phyloP scores from a whole-genome alignment of 2,113 vertebrate species.

The Epinephelus fuscoguttatus region DNA sequence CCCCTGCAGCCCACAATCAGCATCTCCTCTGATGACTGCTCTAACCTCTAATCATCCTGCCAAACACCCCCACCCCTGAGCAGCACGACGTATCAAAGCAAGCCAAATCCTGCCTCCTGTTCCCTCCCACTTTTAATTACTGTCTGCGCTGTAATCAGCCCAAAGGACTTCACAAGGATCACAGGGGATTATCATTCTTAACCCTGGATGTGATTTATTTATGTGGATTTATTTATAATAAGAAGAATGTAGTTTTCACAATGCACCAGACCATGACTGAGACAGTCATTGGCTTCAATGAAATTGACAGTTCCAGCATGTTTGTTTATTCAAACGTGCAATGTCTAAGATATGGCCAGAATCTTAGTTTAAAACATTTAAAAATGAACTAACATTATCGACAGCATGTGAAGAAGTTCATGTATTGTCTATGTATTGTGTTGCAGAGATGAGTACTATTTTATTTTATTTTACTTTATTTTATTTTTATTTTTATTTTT shows the following conservation, averaged over 20 bases:
- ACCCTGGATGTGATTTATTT: not conserved
- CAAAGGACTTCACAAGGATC: not conserved
- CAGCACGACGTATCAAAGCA: not conserved
- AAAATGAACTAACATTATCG: no score
- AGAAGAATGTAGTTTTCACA: not conserved
- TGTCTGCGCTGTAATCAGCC: constrained; percentile 4
- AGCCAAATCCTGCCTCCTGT: constrained; percentile 1
- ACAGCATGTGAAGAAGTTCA: no score
- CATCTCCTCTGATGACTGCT: constrained; percentile 7
- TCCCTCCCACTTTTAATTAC: constrained; percentile 15
- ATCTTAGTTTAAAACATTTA: no score
- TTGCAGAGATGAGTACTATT: no score
- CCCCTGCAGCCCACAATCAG: constrained; percentile 5
- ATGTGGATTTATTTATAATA: not conserved
- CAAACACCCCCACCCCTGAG: constrained; percentile 6
- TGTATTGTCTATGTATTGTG: no score
- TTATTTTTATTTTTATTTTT: no score
- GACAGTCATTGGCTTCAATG: not conserved
- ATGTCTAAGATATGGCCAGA: no score
- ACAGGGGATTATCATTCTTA: not conserved
- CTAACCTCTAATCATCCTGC: constrained; percentile 18
- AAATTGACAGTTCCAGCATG: not conserved
- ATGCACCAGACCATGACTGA: not conserved
- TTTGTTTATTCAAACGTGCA: not conserved
- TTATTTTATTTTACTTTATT: no score